Evolutionary conservation across 2,888 invertebrate genomes (phyloP).

Genomic region (Synanthedon andrenaeformis): DNA sequence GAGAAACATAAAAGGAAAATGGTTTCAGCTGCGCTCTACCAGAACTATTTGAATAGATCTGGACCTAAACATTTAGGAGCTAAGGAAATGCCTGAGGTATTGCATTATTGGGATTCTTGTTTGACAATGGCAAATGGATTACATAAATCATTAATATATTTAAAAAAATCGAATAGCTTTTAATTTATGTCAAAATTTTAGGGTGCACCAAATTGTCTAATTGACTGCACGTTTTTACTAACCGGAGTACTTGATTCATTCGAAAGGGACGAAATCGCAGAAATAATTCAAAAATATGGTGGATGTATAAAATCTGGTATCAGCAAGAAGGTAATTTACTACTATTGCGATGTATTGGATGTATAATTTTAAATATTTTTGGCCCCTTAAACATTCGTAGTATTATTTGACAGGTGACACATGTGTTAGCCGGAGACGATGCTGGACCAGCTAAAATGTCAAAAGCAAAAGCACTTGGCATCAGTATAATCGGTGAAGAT

Average conservation of each 20-base stretch:
- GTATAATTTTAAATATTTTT: background rate
- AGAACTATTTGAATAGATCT: conserved; percentile 80
- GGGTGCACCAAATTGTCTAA: conserved; percentile 80
- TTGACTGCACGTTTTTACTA: conserved; percentile 77
- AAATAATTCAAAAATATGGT: conserved; percentile 81
- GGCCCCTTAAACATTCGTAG: background rate
- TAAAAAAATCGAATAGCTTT: too few relatives aligned
- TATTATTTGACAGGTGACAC: conserved; percentile 69
- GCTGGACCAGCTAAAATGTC: conserved; percentile 86
- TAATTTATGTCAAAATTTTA: conserved; percentile 21
- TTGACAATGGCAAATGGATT: too few relatives aligned
- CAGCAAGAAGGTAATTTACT: conserved; percentile 76
- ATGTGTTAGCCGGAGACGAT: conserved; percentile 87
- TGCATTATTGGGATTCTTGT: conserved; percentile 2
- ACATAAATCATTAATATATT: too few relatives aligned
- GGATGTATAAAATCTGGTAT: conserved; percentile 81
- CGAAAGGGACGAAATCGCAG: conserved; percentile 82
- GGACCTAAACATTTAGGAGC: conserved; percentile 86
- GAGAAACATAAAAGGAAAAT: conserved; percentile 77
- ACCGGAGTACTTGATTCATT: conserved; percentile 92
- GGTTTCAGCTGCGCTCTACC: conserved; percentile 75
- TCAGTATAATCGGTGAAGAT: conserved; percentile 85
- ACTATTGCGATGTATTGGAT: too few relatives aligned
- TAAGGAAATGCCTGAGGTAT: conserved; percentile 87
- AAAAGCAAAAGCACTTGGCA: conserved; percentile 78